phyloP scores from a whole-genome alignment of 2,797 vertebrate genomes.

The Loris lydekkerianus region DNA sequence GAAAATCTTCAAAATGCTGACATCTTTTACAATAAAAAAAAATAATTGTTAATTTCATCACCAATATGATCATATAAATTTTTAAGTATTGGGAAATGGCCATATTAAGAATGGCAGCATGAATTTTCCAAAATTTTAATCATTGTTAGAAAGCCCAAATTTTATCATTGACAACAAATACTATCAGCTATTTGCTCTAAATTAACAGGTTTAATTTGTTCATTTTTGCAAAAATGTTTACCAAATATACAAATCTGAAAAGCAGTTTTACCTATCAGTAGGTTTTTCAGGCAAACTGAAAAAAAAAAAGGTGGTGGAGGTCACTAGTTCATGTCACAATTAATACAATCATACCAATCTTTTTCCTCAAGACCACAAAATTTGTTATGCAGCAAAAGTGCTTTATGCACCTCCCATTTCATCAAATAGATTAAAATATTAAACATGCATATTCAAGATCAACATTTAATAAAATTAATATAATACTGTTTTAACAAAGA shows the following conservation, averaged over 20 bases:
- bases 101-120: background rate
- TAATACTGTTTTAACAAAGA: background rate
- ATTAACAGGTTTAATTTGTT: background rate
- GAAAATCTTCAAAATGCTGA: background rate
- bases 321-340: background rate
- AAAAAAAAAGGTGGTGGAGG: too few relatives aligned
- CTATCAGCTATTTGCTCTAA: background rate
- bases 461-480: background rate
- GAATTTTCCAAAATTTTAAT: slow-evolving; percentile 4
- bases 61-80: background rate
- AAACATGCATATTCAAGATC: background rate
- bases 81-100: background rate
- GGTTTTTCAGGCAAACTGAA: background rate
- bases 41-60: background rate
- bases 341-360: background rate
- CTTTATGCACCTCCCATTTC: background rate
- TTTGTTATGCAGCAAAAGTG: background rate
- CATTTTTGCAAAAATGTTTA: background rate
- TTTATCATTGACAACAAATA: background rate
- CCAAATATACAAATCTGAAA: background rate
- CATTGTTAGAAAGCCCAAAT: background rate
- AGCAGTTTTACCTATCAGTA: background rate
- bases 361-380: background rate
- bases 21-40: background rate
- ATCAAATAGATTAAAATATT: background rate